These are phyloP conservation scores for Furcula furcula DNA, from an alignment of 2,888 invertebrate species.

Conservation along the genomic window DNA sequence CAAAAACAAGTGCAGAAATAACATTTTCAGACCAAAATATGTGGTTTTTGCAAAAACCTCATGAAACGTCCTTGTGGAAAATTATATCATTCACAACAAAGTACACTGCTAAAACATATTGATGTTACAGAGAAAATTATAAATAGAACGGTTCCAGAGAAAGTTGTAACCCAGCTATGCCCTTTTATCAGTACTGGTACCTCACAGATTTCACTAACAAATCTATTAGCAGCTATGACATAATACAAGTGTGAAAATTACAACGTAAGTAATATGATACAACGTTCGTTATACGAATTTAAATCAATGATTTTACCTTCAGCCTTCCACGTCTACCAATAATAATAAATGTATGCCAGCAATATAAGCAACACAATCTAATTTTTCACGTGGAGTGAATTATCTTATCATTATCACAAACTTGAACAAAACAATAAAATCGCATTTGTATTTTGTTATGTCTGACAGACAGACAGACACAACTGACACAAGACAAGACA, in stretches of 20 bases:
- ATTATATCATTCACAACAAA: background rate
- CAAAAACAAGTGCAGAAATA: too few relatives aligned
- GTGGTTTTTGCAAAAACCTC: background rate
- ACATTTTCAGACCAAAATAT: too few relatives aligned
- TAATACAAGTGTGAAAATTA: slow-evolving; percentile 69
- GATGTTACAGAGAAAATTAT: background rate
- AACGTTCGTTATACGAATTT: slow-evolving; percentile 12
- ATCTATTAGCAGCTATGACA: slow-evolving; percentile 77
- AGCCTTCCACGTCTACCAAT: slow-evolving; percentile 11
- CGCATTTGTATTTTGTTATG: too few relatives aligned
- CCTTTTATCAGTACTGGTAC: background rate
- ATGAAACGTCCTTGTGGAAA: background rate
- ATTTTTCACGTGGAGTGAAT: slow-evolving; percentile 22
- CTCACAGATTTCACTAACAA: slow-evolving; percentile 8
- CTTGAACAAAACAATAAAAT: slow-evolving; percentile 21
- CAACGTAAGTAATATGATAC: slow-evolving; percentile 71
- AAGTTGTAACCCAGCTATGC: background rate
- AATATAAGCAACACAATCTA: slow-evolving; percentile 5
- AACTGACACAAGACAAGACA: too few relatives aligned
- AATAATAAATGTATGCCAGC: slow-evolving; percentile 15
- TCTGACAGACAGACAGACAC: too few relatives aligned
- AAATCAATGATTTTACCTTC: slow-evolving; percentile 23
- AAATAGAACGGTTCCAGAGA: background rate
- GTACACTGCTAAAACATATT: background rate
- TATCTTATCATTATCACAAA: slow-evolving; percentile 8